Evolutionary conservation across 1,140 invertebrate species (phyloP).

Genomic region (Trialeurodes vaporariorum): DNA sequence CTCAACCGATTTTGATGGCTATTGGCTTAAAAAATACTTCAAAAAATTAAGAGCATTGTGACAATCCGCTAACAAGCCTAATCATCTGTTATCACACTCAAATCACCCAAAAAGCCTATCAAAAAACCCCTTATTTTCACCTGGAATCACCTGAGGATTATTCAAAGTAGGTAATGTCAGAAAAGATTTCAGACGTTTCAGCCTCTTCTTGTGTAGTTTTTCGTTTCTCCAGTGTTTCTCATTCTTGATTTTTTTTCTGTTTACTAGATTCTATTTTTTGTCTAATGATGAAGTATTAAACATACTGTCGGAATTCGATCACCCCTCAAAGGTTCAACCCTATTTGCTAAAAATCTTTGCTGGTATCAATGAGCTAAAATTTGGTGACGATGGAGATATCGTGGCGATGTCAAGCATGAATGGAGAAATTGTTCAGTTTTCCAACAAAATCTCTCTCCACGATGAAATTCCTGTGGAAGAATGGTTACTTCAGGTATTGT

Average conservation of each 20-base stretch:
- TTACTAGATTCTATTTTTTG: slow-evolving; percentile 76
- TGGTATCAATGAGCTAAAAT: slow-evolving; percentile 55
- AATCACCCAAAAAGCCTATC: no score
- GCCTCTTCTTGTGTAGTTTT: no score
- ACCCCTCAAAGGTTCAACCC: slow-evolving; percentile 74
- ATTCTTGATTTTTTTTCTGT: background rate
- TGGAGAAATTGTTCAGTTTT: slow-evolving; percentile 61
- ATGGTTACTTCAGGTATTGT: slow-evolving; percentile 67
- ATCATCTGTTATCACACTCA: no score
- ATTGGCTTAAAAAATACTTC: no score
- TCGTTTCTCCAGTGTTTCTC: slow-evolving; percentile 5
- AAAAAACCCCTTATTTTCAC: no score
- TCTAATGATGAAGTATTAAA: slow-evolving; percentile 93
- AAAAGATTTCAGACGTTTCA: no score
- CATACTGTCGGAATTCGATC: slow-evolving; percentile 85
- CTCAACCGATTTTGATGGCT: no score
- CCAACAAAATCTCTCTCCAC: slow-evolving; percentile 60
- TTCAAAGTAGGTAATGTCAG: no score
- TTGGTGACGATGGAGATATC: slow-evolving; percentile 66
- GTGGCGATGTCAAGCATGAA: slow-evolving; percentile 76
- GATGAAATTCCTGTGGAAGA: slow-evolving; percentile 83
- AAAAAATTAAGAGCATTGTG: no score
- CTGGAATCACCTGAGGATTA: no score
- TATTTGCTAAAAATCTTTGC: slow-evolving; percentile 90
- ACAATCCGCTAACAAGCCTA: no score